phyloP scores from a whole-genome alignment of 92 coral and sea anemone genomes.

The Phymanthus crucifer region DNA sequence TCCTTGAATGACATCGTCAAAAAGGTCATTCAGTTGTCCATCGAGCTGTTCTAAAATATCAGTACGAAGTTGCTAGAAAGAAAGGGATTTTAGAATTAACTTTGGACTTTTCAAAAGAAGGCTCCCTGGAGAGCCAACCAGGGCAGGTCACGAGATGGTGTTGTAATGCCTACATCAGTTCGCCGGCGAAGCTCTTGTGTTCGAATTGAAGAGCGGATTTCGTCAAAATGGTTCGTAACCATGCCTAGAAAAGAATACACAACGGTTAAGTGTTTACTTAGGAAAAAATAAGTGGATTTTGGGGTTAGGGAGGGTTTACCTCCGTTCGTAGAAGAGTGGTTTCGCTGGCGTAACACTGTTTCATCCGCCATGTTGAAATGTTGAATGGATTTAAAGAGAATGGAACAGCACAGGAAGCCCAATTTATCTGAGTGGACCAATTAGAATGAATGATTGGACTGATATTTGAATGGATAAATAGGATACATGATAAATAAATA shows the following conservation, averaged over 20 bases:
- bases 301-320: neutral
- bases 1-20: conserved; percentile 71
- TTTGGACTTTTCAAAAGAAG: neutral
- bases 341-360: conserved; percentile 15
- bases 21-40: conserved; percentile 67
- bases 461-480: neutral
- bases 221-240: conserved; percentile 36
- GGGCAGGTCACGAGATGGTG: neutral
- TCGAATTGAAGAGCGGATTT: conserved; percentile 38
- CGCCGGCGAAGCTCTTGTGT: conserved; percentile 67
- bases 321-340: conserved; percentile 23
- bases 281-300: neutral
- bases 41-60: conserved; percentile 80
- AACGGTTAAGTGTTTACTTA: neutral
- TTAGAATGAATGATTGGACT: neutral
- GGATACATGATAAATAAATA: neutral
- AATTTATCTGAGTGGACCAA: neutral
- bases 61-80: conserved; percentile 62
- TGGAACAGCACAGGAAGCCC: neutral
- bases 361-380: conserved; percentile 29
- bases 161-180: conserved; percentile 56
- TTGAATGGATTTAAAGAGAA: neutral
- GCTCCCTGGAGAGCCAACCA: neutral
- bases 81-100: neutral
- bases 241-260: conserved; percentile 26